phyloP scores from a whole-genome alignment of 2,888 invertebrate species.

The Xylota segnis region DNA sequence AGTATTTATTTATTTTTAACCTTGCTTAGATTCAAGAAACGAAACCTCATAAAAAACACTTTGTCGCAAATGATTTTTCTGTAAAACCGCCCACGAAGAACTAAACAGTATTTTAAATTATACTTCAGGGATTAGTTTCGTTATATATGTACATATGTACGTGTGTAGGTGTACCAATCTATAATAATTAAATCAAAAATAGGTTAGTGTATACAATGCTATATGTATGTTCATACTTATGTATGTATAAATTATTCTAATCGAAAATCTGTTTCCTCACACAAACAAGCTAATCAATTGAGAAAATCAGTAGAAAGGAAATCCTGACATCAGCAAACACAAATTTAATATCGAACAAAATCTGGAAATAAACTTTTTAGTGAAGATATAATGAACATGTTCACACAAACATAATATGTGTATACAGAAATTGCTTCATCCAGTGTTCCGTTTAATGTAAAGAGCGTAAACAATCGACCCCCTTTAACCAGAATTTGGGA shows the following conservation, averaged over 20 bases:
- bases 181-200: no score
- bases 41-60: no score
- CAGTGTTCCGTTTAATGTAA: not conserved
- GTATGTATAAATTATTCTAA: not conserved
- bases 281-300: slow-evolving; percentile 4
- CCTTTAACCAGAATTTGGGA: not conserved
- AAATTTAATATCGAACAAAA: not conserved
- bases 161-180: no score
- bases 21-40: not conserved
- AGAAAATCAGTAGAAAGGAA: not conserved
- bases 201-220: no score
- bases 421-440: not conserved
- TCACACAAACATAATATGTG: not conserved
- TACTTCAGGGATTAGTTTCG: no score
- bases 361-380: slow-evolving; percentile 1
- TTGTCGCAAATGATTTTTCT: no score
- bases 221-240: not conserved
- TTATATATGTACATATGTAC: no score
- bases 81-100: no score
- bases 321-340: not conserved
- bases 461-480: slow-evolving; percentile 3
- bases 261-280: not conserved
- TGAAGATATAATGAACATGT: not conserved
- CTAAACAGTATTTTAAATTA: no score
- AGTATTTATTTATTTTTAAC: no score